A percentile compares a stretch with the other conserved stretches of the same genome.
phyloP scores from a whole-genome alignment of 2,797 vertebrate genomes.

The Glossophaga mutica region DNA sequence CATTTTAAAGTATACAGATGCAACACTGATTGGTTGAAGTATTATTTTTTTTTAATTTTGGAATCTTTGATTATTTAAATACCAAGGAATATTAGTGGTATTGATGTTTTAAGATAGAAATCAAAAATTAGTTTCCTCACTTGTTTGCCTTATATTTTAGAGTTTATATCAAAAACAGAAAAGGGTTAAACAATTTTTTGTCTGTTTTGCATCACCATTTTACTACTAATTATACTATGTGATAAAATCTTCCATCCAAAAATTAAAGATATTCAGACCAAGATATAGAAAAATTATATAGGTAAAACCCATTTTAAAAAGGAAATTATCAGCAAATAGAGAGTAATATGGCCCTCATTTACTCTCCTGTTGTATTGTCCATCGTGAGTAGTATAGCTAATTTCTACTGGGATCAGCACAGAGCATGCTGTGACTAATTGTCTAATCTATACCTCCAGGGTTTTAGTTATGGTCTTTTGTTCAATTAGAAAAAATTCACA shows the following conservation, averaged over 20 bases:
- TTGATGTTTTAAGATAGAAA: constrained; percentile 24
- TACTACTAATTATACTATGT: not conserved
- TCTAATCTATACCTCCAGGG: constrained; percentile 58
- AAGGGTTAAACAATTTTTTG: not conserved
- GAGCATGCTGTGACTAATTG: constrained; percentile 67
- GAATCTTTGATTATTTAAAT: not conserved
- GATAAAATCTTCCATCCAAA: not conserved
- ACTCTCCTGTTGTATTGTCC: not conserved
- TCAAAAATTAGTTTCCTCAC: not conserved
- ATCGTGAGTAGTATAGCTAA: constrained; percentile 40
- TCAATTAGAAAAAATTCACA: constrained; percentile 47
- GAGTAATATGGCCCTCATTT: not conserved
- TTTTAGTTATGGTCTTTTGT: constrained; percentile 48
- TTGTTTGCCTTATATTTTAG: not conserved
- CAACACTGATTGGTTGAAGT: not conserved
- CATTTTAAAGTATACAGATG: not conserved
- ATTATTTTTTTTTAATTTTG: not conserved
- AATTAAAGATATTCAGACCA: not conserved
- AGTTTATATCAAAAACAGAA: constrained; percentile 16
- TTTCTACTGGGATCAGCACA: constrained; percentile 56
- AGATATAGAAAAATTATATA: not conserved
- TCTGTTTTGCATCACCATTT: not conserved
- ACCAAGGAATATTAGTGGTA: not conserved
- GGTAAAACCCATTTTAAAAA: not conserved
- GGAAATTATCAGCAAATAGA: not conserved